Conservation (phyloP, 1,140 invertebrate species). For the Armadillidium nasatum region DNA sequence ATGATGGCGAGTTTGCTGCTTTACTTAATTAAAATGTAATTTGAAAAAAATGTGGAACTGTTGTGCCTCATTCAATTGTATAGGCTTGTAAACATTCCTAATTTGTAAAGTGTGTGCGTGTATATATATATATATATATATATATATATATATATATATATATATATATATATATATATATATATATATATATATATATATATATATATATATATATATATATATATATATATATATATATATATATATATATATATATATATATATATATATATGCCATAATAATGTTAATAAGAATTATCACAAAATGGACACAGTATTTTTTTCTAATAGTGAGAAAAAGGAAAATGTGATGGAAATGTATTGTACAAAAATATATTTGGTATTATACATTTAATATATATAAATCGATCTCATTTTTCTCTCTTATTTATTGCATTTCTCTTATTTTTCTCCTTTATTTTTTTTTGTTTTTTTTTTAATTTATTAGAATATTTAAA, state of each 20-base stretch:
- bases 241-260: not conserved
- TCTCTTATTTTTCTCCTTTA: too few relatives aligned
- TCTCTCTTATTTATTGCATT: too few relatives aligned
- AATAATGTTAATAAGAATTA: too few relatives aligned
- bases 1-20: not conserved
- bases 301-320: too few relatives aligned
- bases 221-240: not conserved
- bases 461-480: too few relatives aligned
- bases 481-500: too few relatives aligned
- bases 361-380: too few relatives aligned
- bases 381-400: too few relatives aligned
- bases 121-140: slow-evolving; percentile 2
- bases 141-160: not conserved
- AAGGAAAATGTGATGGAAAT: too few relatives aligned
- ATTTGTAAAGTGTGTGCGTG: not conserved
- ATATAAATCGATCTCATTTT: too few relatives aligned
- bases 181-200: not conserved
- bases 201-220: not conserved
- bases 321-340: too few relatives aligned
- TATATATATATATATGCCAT: not conserved
- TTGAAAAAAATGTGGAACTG: not conserved
- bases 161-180: not conserved
- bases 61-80: not conserved
- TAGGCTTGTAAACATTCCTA: not conserved
- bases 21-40: not conserved